A percentile compares a stretch with the other conserved stretches of the same genome.
Conservation (phyloP, 1,140 invertebrate species). For the Piezodorus guildinii region DNA sequence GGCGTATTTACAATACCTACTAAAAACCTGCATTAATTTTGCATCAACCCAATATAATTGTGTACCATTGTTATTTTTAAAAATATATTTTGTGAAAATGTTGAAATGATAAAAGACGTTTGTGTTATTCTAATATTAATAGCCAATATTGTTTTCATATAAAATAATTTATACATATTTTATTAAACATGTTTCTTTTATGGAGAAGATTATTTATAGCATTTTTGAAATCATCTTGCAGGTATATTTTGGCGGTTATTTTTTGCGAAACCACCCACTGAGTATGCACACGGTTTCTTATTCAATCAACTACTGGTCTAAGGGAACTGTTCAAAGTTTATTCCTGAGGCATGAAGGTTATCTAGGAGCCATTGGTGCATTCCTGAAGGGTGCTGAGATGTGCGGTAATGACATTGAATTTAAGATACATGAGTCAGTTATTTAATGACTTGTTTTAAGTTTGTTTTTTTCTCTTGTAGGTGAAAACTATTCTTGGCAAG, state of each 20-base stretch:
- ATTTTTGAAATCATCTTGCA: slow-evolving; percentile 24
- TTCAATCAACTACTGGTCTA: slow-evolving; percentile 65
- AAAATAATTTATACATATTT: too few relatives aligned
- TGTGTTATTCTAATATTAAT: too few relatives aligned
- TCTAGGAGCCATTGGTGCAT: slow-evolving; percentile 64
- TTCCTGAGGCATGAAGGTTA: slow-evolving; percentile 70
- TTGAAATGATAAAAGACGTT: too few relatives aligned
- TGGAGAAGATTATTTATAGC: too few relatives aligned
- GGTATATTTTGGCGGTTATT: slow-evolving; percentile 68
- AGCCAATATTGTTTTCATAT: too few relatives aligned
- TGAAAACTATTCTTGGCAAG: slow-evolving; percentile 55
- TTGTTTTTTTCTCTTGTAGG: slow-evolving; percentile 20
- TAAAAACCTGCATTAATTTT: too few relatives aligned
- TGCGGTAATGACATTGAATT: slow-evolving; percentile 32
- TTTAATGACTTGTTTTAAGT: background rate
- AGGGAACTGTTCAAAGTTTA: slow-evolving; percentile 54
- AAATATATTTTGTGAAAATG: too few relatives aligned
- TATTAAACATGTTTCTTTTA: too few relatives aligned
- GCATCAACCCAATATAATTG: too few relatives aligned
- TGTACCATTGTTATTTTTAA: too few relatives aligned
- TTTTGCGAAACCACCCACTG: slow-evolving; percentile 60
- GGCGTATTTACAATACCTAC: too few relatives aligned
- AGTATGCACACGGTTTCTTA: slow-evolving; percentile 65
- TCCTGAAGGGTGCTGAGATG: slow-evolving; percentile 56
- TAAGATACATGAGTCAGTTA: too few relatives aligned